These are phyloP conservation scores for Coenonympha glycerion DNA, from an alignment of 2,888 invertebrate genomes.

Conservation along the genomic window DNA sequence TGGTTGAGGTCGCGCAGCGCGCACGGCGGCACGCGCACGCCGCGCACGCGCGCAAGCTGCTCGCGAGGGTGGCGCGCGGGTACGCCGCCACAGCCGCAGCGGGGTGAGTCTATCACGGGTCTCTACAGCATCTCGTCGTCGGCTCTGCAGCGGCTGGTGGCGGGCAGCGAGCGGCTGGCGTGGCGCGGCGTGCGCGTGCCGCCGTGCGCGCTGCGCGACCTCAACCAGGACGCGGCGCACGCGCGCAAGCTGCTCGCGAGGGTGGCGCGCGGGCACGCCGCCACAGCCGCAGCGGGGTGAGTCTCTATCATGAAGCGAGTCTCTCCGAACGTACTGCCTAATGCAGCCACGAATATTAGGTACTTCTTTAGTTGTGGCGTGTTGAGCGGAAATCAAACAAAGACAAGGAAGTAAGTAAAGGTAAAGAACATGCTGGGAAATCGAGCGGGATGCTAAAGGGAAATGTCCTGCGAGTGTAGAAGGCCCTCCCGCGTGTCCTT, in stretches of 20 bases:
- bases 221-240: slow-evolving; percentile 37
- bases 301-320: no score
- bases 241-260: slow-evolving; percentile 43
- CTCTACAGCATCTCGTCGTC: slow-evolving; percentile 57
- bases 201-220: slow-evolving; percentile 50
- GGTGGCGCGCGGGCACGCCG: slow-evolving; percentile 25
- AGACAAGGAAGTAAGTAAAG: no score
- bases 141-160: slow-evolving; percentile 68
- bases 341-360: no score
- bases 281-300: slow-evolving; percentile 13
- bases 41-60: slow-evolving; percentile 43
- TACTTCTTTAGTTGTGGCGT: no score
- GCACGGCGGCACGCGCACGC: slow-evolving; percentile 53
- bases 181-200: slow-evolving; percentile 63
- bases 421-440: no score
- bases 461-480: no score
- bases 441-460: no score
- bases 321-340: slow-evolving; percentile 61
- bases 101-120: no score
- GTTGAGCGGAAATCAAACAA: no score
- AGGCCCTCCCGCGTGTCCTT: no score
- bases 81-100: slow-evolving; percentile 16
- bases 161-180: slow-evolving; percentile 64
- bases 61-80: slow-evolving; percentile 33
- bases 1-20: slow-evolving; percentile 40